These are phyloP conservation scores for Fissipunctia ypsillon DNA, from an alignment of 2,888 invertebrate genomes.

Conservation along the genomic window DNA sequence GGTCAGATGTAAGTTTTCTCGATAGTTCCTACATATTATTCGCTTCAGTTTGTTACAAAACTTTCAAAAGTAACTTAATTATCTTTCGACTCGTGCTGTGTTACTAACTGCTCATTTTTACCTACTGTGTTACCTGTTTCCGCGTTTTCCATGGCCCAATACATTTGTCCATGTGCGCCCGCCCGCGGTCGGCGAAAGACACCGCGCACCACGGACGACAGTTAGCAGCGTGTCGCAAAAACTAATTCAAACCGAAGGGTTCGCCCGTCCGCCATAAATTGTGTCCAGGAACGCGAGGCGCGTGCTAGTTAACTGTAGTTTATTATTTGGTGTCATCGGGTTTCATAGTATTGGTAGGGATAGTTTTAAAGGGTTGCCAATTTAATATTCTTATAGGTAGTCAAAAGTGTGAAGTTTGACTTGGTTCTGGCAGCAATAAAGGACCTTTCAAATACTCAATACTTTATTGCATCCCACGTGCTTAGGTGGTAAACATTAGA, in stretches of 20 bases:
- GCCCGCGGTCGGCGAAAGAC: conserved; percentile 64
- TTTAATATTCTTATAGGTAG: background rate
- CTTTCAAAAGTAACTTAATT: background rate
- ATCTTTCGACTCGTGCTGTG: background rate
- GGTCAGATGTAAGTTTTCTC: too few species aligned
- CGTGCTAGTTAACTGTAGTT: conserved; percentile 63
- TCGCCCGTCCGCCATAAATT: conserved; percentile 78
- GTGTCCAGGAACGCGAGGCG: conserved; percentile 65
- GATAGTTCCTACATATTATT: too few species aligned
- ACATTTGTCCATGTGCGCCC: conserved; percentile 70
- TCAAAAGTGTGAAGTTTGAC: background rate
- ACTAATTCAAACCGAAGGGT: conserved; percentile 83
- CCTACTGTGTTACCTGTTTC: background rate
- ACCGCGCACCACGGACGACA: conserved; percentile 61
- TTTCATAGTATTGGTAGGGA: conserved; percentile 7
- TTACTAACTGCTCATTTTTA: background rate
- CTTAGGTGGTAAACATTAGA: too few species aligned
- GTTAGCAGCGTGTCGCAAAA: conserved; percentile 81
- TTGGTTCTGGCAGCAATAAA: background rate
- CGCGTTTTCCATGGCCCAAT: conserved; percentile 72
- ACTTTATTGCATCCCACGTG: too few species aligned
- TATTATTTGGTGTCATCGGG: conserved; percentile 55
- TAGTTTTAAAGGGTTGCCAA: conserved; percentile 4
- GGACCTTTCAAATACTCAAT: too few species aligned
- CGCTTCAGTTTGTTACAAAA: background rate